Evolutionary conservation across 2,888 invertebrate genomes (phyloP).

Genomic region (Drosophila merina): DNA sequence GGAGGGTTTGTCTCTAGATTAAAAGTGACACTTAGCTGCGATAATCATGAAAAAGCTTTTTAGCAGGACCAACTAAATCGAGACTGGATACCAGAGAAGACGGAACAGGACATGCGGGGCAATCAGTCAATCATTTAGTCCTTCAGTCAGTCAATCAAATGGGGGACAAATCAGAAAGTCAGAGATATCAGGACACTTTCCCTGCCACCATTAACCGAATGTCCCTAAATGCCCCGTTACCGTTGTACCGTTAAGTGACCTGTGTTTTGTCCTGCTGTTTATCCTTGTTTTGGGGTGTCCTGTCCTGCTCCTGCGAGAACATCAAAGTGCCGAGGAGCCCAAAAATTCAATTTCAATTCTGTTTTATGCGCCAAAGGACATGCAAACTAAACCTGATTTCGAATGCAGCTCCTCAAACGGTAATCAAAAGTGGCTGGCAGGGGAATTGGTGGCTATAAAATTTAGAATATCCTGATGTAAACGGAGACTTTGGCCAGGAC

Average conservation of each 20-base stretch:
- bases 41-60: constrained; percentile 66
- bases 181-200: constrained; percentile 27
- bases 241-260: constrained; percentile 36
- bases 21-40: constrained; percentile 69
- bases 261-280: constrained; percentile 29
- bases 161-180: constrained; percentile 40
- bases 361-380: constrained; percentile 67
- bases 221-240: constrained; percentile 32
- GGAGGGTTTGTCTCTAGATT: constrained; percentile 45
- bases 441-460: constrained; percentile 26
- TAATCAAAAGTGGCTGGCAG: constrained; percentile 49
- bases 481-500: constrained; percentile 36
- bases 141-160: constrained; percentile 59
- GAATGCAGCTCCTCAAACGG: constrained; percentile 69
- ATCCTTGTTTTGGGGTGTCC: constrained; percentile 21
- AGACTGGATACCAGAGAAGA: too few species aligned
- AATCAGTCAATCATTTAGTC: constrained; percentile 41
- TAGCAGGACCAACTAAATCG: constrained; percentile 34
- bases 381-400: constrained; percentile 77
- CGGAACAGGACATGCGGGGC: constrained; percentile 17
- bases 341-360: constrained; percentile 70
- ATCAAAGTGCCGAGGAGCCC: constrained; percentile 45
- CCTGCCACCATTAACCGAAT: background rate
- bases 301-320: constrained; percentile 4
- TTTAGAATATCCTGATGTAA: constrained; percentile 60